phyloP scores from a whole-genome alignment of 2,113 vertebrate species.

The Plecotus auritus region DNA sequence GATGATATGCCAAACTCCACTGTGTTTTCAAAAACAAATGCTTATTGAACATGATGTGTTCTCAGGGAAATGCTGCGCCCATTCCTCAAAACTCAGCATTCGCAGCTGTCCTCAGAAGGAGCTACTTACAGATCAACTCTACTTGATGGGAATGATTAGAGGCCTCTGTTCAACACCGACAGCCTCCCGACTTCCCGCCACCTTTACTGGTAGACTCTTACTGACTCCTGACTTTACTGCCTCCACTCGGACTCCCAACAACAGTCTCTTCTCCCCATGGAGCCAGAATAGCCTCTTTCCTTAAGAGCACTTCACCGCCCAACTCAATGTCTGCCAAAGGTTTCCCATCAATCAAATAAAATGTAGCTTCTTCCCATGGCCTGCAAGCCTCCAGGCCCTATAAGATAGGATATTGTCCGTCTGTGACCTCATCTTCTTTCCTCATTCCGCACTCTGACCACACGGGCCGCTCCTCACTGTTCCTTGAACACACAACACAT shows the following conservation, averaged over 20 bases:
- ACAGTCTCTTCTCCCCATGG: neutral
- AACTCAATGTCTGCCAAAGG: neutral
- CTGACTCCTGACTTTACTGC: neutral
- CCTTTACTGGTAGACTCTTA: neutral
- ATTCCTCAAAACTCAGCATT: too few relatives aligned
- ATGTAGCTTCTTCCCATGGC: neutral
- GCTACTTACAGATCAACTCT: too few relatives aligned
- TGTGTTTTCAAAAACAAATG: too few relatives aligned
- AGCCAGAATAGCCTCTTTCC: neutral
- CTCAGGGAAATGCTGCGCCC: too few relatives aligned
- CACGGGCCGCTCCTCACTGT: neutral
- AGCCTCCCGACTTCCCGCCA: neutral
- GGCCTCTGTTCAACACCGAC: too few relatives aligned
- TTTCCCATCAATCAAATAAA: neutral
- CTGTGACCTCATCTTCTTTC: neutral
- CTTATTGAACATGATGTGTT: too few relatives aligned
- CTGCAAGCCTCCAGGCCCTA: too few relatives aligned
- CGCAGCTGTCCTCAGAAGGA: too few relatives aligned
- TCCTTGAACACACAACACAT: neutral
- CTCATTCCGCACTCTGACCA: neutral
- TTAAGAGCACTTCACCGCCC: neutral
- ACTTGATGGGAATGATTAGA: too few relatives aligned
- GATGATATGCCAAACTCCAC: neutral
- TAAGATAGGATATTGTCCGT: rapidly evolving
- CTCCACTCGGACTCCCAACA: neutral